Conservation (phyloP, 2,888 invertebrate genomes). For the Mesoligia furuncula region DNA sequence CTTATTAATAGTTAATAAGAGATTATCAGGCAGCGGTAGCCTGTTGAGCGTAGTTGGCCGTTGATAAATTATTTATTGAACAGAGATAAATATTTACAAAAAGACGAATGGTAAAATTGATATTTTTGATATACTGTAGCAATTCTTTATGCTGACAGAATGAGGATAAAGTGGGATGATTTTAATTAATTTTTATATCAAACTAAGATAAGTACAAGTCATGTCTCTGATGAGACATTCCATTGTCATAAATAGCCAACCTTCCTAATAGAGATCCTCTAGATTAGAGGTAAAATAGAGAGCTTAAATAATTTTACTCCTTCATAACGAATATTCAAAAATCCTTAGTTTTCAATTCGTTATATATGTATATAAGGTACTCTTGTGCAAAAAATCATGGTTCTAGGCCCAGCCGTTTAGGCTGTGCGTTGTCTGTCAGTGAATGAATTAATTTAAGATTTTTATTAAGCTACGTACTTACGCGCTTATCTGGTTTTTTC, state of each 20-base stretch:
- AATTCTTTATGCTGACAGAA: neutral
- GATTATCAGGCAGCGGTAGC: conserved; percentile 23
- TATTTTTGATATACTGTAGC: neutral
- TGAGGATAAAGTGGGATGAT: neutral
- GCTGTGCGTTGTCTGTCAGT: neutral
- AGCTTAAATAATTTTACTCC: too few species aligned
- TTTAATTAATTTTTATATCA: neutral
- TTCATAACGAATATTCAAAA: too few species aligned
- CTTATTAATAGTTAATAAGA: conserved; percentile 37
- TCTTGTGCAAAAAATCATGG: neutral
- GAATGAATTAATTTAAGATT: neutral
- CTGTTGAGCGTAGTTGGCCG: conserved; percentile 36
- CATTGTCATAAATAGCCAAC: neutral
- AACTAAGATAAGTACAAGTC: neutral
- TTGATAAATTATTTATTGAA: conserved; percentile 35
- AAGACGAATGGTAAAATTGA: neutral
- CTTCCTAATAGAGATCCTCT: neutral
- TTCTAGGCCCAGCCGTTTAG: neutral
- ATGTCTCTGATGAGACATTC: neutral
- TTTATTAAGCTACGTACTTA: neutral
- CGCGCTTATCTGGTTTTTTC: neutral
- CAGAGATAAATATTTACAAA: neutral
- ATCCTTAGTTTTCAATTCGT: neutral
- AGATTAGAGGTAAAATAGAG: too few species aligned
- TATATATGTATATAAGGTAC: neutral